A percentile compares a stretch with the other conserved stretches of the same genome.
These are phyloP conservation scores for Aradus depressus DNA, from an alignment of 2,888 invertebrate genomes.

Conservation along the genomic window DNA sequence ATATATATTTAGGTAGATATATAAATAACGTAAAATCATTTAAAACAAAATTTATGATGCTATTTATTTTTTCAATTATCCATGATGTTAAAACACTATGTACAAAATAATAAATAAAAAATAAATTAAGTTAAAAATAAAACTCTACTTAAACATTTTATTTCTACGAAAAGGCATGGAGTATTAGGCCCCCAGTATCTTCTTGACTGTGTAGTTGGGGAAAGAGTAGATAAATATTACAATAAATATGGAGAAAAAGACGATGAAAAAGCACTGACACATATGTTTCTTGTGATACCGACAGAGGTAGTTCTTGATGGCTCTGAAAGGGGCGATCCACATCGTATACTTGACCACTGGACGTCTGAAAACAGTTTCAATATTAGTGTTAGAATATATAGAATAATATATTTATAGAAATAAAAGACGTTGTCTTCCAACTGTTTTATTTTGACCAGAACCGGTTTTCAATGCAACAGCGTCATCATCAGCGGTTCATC, in stretches of 20 bases:
- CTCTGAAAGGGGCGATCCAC: conserved; percentile 13
- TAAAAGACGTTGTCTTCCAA: too few relatives aligned
- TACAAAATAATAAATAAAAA: background rate
- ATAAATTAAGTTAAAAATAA: background rate
- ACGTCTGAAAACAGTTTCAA: background rate
- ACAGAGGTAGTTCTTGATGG: conserved; percentile 10
- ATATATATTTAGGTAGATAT: too few relatives aligned
- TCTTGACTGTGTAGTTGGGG: conserved; percentile 13
- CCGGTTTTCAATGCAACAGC: too few relatives aligned
- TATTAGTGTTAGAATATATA: background rate
- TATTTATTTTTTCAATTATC: too few relatives aligned
- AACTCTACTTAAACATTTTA: background rate
- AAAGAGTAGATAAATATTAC: conserved; percentile 1
- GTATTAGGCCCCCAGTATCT: conserved; percentile 8
- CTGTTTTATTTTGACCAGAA: too few relatives aligned
- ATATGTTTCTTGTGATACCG: conserved; percentile 5
- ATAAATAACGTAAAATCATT: too few relatives aligned
- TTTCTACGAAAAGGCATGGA: too few relatives aligned
- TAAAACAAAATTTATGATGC: too few relatives aligned
- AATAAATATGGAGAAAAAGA: background rate
- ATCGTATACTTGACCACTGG: conserved; percentile 12
- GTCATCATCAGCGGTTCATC: too few relatives aligned
- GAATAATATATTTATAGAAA: conserved; percentile 2
- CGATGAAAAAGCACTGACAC: background rate
- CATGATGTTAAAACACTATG: too few relatives aligned